Conservation (phyloP, 1,140 invertebrate genomes). For the Andricus grossulariae region DNA sequence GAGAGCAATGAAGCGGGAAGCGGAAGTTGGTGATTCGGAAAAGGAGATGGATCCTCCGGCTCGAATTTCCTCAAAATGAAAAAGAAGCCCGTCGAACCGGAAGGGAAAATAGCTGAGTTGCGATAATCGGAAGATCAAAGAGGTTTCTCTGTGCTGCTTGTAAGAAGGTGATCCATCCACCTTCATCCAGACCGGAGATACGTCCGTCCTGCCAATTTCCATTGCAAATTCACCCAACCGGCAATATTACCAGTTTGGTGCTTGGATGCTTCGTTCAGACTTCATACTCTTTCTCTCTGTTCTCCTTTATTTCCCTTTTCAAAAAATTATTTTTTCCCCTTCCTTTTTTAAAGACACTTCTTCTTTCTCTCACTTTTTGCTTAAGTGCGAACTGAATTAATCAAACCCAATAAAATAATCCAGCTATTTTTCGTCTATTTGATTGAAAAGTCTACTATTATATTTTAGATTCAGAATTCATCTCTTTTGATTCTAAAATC, state of each 20-base stretch:
- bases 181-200: conserved; percentile 37
- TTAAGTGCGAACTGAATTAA: not conserved
- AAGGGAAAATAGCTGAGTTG: conserved; percentile 48
- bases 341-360: not conserved
- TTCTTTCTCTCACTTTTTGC: not conserved
- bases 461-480: too few species aligned
- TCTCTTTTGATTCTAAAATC: too few species aligned
- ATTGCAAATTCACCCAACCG: conserved; percentile 39
- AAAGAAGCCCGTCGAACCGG: conserved; percentile 46
- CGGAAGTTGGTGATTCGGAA: conserved; percentile 22
- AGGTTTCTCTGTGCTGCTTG: conserved; percentile 25
- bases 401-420: too few species aligned
- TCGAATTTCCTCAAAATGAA: conserved; percentile 48
- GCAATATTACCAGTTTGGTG: conserved; percentile 45
- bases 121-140: conserved; percentile 60
- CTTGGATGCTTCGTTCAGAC: not conserved
- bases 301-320: not conserved
- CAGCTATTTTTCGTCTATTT: too few species aligned
- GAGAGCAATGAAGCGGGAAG: conserved; percentile 1
- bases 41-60: conserved; percentile 4
- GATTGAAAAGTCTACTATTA: too few species aligned
- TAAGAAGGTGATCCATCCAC: conserved; percentile 22
- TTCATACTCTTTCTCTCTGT: too few species aligned
- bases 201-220: conserved; percentile 46
- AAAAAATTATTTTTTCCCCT: not conserved